Evolutionary conservation across 1,140 invertebrate genomes (phyloP), one percentile per base, ranked within the genome.

Genomic region (Triops longicaudatus): DNA sequence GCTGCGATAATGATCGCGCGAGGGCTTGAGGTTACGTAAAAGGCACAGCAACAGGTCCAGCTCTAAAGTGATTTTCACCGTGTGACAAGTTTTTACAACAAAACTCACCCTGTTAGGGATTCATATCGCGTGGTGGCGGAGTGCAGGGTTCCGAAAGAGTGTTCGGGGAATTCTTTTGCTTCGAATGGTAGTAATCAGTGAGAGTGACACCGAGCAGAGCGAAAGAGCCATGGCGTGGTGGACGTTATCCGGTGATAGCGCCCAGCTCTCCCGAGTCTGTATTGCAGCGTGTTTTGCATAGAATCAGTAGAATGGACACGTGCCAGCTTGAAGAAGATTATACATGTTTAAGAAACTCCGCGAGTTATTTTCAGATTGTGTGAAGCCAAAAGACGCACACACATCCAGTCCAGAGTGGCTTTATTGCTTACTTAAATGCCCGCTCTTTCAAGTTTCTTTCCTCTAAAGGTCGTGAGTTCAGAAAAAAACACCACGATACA

Each of bases 291-390:
- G 50, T 63, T 63, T 63, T 63, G 50, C 50, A 63, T 63, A 22
- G n/a, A 63, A 63, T 63, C 50, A 17, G 50, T 63, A 63, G 50
- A 63, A 63, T 63, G 50, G 50, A 63, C 50, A 63, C 50, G 50
- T 63, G 50, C 50, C 50, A 63, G 50, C 50, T 63, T 63, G 50
- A 9, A 14, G 50, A 14, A 63, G 50, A 14, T 14, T 63, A 63
- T 63, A 63, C 50, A 63, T 63, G 50, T 63, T 14, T 14, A 63
- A 63, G 50, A 63, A 63, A 63, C 50, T 6, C 17, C 50, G 50
- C 50, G 50, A 63, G 50, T 63, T 63, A 63, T 63, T 63, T 63
- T 63, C 50, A 63, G 50, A 63, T 63, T 63, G 50, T 63, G 50
- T 63, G 50, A 63, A 63, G 50, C 50, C 50, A 63, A 63, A 63